Conservation (phyloP, 2,113 vertebrate species). For the Dasyprocta punctata region DNA sequence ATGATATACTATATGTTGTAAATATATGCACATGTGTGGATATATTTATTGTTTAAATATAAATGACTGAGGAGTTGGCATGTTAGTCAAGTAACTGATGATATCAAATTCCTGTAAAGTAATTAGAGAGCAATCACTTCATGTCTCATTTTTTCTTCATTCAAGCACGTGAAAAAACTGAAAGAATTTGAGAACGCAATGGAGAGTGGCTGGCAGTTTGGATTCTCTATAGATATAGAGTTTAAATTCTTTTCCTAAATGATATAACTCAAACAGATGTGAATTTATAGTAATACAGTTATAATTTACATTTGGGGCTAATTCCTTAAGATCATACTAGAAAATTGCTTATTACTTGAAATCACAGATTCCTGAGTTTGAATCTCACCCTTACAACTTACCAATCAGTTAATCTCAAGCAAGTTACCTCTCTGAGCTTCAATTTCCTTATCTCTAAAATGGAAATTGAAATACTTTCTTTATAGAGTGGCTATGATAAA, state of each 20-base stretch:
- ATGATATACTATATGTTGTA: background rate
- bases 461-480: background rate
- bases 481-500: background rate
- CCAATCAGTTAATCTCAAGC: background rate
- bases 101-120: background rate
- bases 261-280: background rate
- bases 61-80: background rate
- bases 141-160: conserved; percentile 36
- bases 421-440: background rate
- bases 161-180: background rate
- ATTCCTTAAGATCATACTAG: background rate
- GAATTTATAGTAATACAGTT: background rate
- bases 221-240: background rate
- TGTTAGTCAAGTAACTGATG: background rate
- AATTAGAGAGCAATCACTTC: background rate
- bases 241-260: background rate
- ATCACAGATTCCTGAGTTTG: background rate
- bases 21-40: background rate
- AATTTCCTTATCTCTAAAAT: background rate
- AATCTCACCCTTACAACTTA: background rate
- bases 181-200: background rate
- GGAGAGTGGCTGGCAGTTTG: background rate
- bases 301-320: background rate
- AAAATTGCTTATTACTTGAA: background rate
- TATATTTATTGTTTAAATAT: background rate